Conservation (phyloP, 2,888 invertebrate species). For the Eristalis pertinax region DNA sequence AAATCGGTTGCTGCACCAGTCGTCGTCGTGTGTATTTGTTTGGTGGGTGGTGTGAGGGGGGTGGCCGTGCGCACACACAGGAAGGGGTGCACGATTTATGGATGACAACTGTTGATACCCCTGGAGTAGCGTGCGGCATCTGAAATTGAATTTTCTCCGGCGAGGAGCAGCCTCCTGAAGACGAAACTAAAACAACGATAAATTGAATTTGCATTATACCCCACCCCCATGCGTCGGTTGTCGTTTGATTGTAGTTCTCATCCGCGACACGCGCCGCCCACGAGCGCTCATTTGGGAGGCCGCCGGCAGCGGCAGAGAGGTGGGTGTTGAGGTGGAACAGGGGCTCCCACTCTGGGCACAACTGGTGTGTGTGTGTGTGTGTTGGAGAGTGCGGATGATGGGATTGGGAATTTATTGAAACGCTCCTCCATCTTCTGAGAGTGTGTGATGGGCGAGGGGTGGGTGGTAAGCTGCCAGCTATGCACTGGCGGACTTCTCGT, state of each 20-base stretch:
- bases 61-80: background rate
- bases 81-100: slow-evolving; percentile 61
- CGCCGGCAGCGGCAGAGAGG: background rate
- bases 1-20: background rate
- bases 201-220: slow-evolving; percentile 54
- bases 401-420: slow-evolving; percentile 27
- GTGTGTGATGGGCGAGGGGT: background rate
- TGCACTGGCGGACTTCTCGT: background rate
- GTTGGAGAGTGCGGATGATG: background rate
- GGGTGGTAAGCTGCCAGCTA: background rate
- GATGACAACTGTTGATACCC: slow-evolving; percentile 68
- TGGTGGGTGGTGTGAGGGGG: slow-evolving; percentile 13
- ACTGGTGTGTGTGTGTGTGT: background rate
- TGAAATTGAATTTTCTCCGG: slow-evolving; percentile 61
- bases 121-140: slow-evolving; percentile 55
- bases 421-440: background rate
- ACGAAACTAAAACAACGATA: slow-evolving; percentile 39
- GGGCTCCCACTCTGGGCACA: background rate
- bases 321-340: background rate
- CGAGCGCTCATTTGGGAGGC: slow-evolving; percentile 2
- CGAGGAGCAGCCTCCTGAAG: slow-evolving; percentile 7
- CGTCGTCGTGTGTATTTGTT: slow-evolving; percentile 21
- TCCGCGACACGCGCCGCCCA: slow-evolving; percentile 15
- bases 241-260: background rate
- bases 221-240: background rate